phyloP scores from a whole-genome alignment of 2,888 invertebrate species.

The Chelonus formosanus region DNA sequence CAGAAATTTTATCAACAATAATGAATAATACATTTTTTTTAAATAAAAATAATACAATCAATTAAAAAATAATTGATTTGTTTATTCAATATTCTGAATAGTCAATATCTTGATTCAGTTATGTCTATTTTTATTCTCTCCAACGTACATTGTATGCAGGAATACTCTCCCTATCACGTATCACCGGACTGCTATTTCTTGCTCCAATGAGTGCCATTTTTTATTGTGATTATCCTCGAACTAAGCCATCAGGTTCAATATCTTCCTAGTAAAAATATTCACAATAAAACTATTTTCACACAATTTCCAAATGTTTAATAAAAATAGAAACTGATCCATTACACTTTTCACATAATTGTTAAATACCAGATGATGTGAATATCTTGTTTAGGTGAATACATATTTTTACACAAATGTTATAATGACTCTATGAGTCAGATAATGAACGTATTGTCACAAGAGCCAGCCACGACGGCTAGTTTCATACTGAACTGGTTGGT shows the following conservation, averaged over 20 bases:
- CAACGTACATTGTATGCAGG: slow-evolving; percentile 75
- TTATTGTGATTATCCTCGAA: slow-evolving; percentile 27
- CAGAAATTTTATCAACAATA: no score
- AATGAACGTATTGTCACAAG: slow-evolving; percentile 25
- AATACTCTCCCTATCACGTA: slow-evolving; percentile 73
- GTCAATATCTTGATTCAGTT: neutral
- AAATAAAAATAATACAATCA: slow-evolving; percentile 30
- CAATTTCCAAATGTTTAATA: no score
- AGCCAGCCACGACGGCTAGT: slow-evolving; percentile 50
- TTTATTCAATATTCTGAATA: neutral
- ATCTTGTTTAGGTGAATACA: neutral
- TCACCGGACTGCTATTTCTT: slow-evolving; percentile 73
- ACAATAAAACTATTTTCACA: slow-evolving; percentile 7
- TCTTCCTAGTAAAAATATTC: slow-evolving; percentile 19
- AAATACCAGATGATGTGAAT: neutral
- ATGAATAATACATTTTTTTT: neutral
- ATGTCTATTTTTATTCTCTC: slow-evolving; percentile 20
- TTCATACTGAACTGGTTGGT: slow-evolving; percentile 46
- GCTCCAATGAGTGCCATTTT: slow-evolving; percentile 67
- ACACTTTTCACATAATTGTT: slow-evolving; percentile 14
- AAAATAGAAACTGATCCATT: neutral
- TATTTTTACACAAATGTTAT: neutral
- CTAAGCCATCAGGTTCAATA: slow-evolving; percentile 22
- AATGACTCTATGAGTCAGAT: neutral
- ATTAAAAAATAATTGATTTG: no score